Base-by-base conservation (phyloP, 92 coral and sea anemone genomes). In the Epizoanthus scotinus region DNA sequence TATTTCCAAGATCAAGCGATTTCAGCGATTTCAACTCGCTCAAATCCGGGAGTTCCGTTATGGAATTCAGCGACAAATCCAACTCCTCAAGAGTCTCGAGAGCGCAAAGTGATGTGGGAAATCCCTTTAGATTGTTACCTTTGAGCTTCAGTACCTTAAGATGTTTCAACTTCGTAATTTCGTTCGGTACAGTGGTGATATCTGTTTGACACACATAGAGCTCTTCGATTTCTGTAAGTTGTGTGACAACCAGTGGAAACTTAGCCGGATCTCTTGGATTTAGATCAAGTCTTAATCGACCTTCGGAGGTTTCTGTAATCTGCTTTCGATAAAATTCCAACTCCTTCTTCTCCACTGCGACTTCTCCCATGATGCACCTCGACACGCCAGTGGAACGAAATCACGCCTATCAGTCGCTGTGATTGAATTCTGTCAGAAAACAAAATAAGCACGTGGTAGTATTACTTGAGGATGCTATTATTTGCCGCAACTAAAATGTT, bases 61-160 rank as follows among this genome's bases (percentile, higher is more conserved):
- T 20, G 57, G 44, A 75, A 22, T 75, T 75, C 7, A 59, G 12
- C 0, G 81, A 60, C 38, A 75, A 75, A 28, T 75, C 81, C 29
- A 75, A 17, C 31, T 75, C 81, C 24, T 60, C 22, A 15, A 75
- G 81, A 31, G 25, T 28, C 40, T 22, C 36, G 44, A 75, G 56
- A 26, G 31, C 70, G 67, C 89, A 86, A n/a, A 87, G 4, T 3
- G 83, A 61, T 14, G 55, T 8, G 19, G 91, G 91, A 28, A 87
- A 83, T 36, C 10, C 19, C 52, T 78, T 28, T 54, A 87, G 62
- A 24, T 87, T 85, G 36, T 78, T 70, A 17, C 12, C 59, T 47
- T 36, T 69, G 1, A 87, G 87, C 8, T 78, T 67, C 59, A 87
- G 15, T 24, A 57, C 68, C 34, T 36, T 78, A 6, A 87, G 85